These are phyloP conservation scores for Lasioglossum pauxillum DNA, from an alignment of 2,888 invertebrate species.

Conservation along the genomic window DNA sequence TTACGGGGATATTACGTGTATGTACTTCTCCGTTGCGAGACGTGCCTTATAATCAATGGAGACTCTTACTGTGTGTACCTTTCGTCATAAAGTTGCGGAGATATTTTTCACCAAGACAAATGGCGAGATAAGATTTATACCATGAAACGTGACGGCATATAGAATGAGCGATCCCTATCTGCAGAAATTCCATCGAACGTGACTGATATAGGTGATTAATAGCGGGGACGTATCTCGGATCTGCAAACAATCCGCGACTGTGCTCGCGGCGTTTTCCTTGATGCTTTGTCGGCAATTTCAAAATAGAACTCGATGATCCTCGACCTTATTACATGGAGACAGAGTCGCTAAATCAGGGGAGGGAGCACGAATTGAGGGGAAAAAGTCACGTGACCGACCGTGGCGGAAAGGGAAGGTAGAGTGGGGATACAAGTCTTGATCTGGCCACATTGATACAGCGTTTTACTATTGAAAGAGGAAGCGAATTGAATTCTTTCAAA, in stretches of 20 bases:
- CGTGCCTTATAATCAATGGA: neutral
- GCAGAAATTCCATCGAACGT: slow-evolving; percentile 41
- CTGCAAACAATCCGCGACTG: slow-evolving; percentile 39
- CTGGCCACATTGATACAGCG: too few species aligned
- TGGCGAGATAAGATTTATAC: slow-evolving; percentile 37
- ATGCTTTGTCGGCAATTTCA: slow-evolving; percentile 3
- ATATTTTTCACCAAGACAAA: slow-evolving; percentile 40
- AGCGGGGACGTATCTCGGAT: slow-evolving; percentile 30
- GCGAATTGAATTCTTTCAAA: neutral
- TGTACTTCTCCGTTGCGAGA: neutral
- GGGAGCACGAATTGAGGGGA: too few species aligned
- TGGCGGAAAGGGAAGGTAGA: too few species aligned
- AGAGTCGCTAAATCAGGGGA: too few species aligned
- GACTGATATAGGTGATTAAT: slow-evolving; percentile 43
- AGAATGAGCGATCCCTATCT: slow-evolving; percentile 37
- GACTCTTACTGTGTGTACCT: neutral
- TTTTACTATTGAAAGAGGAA: too few species aligned
- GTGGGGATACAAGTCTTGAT: too few species aligned
- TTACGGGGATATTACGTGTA: neutral
- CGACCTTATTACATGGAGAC: neutral
- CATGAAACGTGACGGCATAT: slow-evolving; percentile 26
- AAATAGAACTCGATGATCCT: neutral
- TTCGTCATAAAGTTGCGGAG: neutral
- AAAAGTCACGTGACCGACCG: too few species aligned
- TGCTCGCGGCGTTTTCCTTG: slow-evolving; percentile 6